These are phyloP conservation scores for Lonchura striata DNA, from an alignment of 2,113 vertebrate genomes.

Conservation along the genomic window DNA sequence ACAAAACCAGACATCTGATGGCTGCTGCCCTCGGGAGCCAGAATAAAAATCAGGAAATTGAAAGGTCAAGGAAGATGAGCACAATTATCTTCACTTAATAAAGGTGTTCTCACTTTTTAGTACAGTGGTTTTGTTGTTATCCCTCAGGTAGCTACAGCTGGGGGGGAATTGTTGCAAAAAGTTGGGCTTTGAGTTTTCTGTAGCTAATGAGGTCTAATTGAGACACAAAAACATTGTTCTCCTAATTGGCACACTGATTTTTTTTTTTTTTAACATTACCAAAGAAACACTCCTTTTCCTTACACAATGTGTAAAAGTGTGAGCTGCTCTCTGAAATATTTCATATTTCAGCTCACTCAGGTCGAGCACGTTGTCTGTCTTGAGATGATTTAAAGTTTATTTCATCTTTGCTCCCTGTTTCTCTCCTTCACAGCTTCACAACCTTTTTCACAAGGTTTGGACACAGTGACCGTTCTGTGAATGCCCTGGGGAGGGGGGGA, in stretches of 20 bases:
- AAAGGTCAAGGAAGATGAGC: conserved; percentile 38
- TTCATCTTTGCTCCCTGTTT: neutral
- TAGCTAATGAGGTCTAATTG: neutral
- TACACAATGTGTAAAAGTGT: neutral
- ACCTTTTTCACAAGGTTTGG: neutral
- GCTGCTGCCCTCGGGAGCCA: neutral
- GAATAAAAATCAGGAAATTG: neutral
- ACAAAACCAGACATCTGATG: neutral
- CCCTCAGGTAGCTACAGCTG: neutral
- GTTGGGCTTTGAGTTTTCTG: conserved; percentile 2
- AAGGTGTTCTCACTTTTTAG: neutral
- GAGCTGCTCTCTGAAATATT: neutral
- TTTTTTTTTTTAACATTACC: conserved; percentile 44
- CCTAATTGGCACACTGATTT: conserved; percentile 58
- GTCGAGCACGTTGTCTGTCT: neutral
- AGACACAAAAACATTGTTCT: conserved; percentile 16
- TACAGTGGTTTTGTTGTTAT: neutral
- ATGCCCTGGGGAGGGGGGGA: neutral
- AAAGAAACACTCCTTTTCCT: neutral
- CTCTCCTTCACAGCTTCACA: neutral
- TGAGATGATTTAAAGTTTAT: neutral
- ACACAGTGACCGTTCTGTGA: neutral
- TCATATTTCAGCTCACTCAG: neutral
- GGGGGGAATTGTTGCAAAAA: neutral
- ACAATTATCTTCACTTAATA: conserved; percentile 22